Evolutionary conservation across 2,888 invertebrate species (phyloP), one percentile per base, ranked within the genome.

Genomic region (Papilio elwesi): DNA sequence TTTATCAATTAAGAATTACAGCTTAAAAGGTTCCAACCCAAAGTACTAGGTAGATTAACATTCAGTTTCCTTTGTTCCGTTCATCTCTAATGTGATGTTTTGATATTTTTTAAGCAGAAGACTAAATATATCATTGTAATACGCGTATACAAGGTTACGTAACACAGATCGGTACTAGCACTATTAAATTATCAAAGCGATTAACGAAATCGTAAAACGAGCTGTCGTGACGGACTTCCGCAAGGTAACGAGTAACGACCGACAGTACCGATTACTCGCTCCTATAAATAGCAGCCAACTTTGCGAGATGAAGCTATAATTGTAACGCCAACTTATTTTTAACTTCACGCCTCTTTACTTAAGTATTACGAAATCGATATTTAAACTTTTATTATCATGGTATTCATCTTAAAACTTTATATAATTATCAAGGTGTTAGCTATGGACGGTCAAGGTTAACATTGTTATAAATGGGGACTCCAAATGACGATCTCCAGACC

Each of bases 261-360:
- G 68, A 48, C 47, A 51, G 57, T 55, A 68, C 47, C 52, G 52
- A 52, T 70, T 69, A 69, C 59, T 11, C 51, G 59, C 16, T 36
- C 7, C 16, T 59, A 66, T 16, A 73, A 70, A 73, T 73, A 70
- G 49, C 68, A 26, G 8, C 11, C 11, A 70, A 67, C 12, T 70
- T 59, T n/a, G 69, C 70, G 48, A 73, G 48, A 66, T 52, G 53
- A 36, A 71, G 52, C 65, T 69, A 66, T 73, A 69, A 53, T 64
- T 26, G 53, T 15, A 55, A 69, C 74, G 75, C 67, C 48, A 65
- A 63, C 8, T 64, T 64, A 72, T 62, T 67, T 71, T 59, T 67
- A 71, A 47, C 62, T n/a, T 59, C 51, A 52, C 52, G 26, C 64
- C 16, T 48, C 49, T 49, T 49, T 64, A 64, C 64, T 64, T 64